Evolutionary conservation across 2,888 invertebrate species (phyloP), one percentile per base, ranked within the genome.

Genomic region (Chaetogeoica ovagalla): DNA sequence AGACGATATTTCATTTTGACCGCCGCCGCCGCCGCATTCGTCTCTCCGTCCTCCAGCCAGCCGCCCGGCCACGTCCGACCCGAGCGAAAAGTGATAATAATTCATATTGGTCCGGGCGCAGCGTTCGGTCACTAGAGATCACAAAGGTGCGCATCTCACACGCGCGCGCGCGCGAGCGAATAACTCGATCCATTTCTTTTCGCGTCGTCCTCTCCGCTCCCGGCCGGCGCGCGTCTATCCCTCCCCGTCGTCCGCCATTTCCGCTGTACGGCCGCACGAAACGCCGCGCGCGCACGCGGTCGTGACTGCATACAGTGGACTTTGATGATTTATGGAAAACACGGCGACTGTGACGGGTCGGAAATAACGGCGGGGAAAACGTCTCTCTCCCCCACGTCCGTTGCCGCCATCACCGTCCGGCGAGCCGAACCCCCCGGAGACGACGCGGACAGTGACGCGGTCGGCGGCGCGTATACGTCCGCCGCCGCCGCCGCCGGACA

Each of bases 261-360:
- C 9, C 43, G 11, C 1, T 6, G 43, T 3, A 39, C 23, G 5
- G 17, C 39, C 13, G 21, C 30, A 2, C 23, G 23, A 13, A n/a
- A 37, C 23, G 11, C 17, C 23, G 48, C 8, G 72, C n/a, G 30
- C 30, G 30, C 30, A 30, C 30, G 30, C 4, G 30, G 30, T 30
- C 30, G 2, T n/a, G n/a, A 6, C 6, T 11, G 37, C 19, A 30
- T 23, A 39, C 23, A 43, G 48, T 19, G 60, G 60, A 63, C 63
- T 63, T 37, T 70, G 77, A 79, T 79, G 77, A 79, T 79, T 79
- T 79, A 79, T 79, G 77, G 77, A 79, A 79, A 79, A 79, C 62
- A n/a, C 77, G 77, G 77, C 55, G 13, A 55, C 70, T 37, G 77
- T 79, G 77, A 79, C 77, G 48, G 48, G 77, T 70, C 77, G 55